These are phyloP conservation scores for Nautilus pompilius DNA, from an alignment of 1,140 invertebrate species.

Conservation along the genomic window DNA sequence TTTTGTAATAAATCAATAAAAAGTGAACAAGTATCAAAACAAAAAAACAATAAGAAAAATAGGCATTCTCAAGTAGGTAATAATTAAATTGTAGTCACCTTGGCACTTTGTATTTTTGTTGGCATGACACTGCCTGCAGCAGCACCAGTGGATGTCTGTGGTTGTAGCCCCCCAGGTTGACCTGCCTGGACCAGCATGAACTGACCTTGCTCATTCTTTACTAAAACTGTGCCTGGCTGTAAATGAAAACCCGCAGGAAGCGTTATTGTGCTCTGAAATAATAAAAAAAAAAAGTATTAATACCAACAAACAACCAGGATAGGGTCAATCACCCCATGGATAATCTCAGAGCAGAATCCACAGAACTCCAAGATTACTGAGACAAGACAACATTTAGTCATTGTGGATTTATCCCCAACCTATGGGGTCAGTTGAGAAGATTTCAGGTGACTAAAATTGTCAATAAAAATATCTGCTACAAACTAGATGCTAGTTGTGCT, in stretches of 20 bases:
- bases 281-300: conserved; percentile 45
- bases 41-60: not conserved
- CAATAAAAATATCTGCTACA: no score
- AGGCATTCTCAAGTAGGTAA: not conserved
- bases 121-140: not conserved
- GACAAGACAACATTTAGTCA: no score
- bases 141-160: conserved; percentile 12
- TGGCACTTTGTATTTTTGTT: conserved; percentile 17
- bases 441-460: no score
- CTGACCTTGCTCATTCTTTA: conserved; percentile 94
- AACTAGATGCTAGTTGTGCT: no score
- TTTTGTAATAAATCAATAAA: not conserved
- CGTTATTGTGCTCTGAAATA: conserved; percentile 64
- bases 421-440: no score
- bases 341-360: no score
- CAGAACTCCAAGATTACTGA: no score
- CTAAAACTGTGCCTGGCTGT: conserved; percentile 74
- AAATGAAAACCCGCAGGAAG: conserved; percentile 71
- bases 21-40: not conserved
- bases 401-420: no score
- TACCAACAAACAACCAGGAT: not conserved
- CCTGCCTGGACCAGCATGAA: conserved; percentile 72
- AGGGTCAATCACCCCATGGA: no score
- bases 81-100: conserved; percentile 10
- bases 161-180: conserved; percentile 13